A percentile compares a stretch with the other conserved stretches of the same genome.
phyloP scores from a whole-genome alignment of 2,888 invertebrate genomes.

The Campoplex nolae region DNA sequence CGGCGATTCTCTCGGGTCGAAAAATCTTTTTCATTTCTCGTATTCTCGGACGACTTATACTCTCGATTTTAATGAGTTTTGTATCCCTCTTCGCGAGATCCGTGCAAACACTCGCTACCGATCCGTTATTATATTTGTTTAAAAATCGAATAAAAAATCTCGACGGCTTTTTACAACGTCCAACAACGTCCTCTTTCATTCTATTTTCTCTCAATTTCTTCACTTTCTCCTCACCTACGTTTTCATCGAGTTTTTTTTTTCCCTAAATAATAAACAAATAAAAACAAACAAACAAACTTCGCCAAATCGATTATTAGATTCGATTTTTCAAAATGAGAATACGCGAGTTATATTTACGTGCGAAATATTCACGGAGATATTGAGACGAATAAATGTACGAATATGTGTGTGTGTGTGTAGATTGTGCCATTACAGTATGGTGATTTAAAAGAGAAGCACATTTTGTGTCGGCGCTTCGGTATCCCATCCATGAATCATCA shows the following conservation, averaged over 20 bases:
- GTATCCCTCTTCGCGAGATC: too few species aligned
- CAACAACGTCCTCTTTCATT: too few species aligned
- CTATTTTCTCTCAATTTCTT: background rate
- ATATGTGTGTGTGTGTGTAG: background rate
- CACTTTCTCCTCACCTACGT: background rate
- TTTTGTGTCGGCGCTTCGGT: conserved; percentile 22
- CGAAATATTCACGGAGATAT: background rate
- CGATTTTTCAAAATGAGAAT: background rate
- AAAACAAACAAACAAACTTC: background rate
- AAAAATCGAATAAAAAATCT: too few species aligned
- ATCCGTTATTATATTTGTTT: too few species aligned
- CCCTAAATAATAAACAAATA: too few species aligned
- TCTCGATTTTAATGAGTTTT: conserved; percentile 43
- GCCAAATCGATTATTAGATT: background rate
- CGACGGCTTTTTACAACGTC: too few species aligned
- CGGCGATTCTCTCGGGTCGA: background rate
- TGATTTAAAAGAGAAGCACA: conserved; percentile 54
- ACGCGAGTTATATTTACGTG: background rate
- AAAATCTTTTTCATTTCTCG: background rate
- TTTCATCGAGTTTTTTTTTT: too few species aligned
- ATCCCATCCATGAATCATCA: conserved; percentile 57
- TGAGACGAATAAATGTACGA: conserved; percentile 29
- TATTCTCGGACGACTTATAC: conserved; percentile 15
- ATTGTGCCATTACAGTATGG: too few species aligned
- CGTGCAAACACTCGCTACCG: too few species aligned